Conservation (phyloP, 2,113 vertebrate genomes). For the Dicerorhinus sumatrensis region DNA sequence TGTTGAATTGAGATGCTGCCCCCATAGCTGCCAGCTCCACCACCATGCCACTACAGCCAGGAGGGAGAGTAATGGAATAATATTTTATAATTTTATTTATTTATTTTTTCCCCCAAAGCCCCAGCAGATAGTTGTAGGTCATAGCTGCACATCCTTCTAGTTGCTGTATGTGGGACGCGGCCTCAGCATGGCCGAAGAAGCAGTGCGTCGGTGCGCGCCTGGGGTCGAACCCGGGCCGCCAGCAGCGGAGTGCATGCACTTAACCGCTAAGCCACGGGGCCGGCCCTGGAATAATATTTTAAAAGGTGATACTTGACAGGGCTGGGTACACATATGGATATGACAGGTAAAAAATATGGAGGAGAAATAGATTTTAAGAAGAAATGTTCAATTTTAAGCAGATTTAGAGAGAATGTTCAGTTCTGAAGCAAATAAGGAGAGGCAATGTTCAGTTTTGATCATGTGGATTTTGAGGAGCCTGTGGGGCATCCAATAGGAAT, state of each 20-base stretch:
- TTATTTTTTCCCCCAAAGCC: too few relatives aligned
- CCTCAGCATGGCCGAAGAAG: too few relatives aligned
- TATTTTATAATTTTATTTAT: too few relatives aligned
- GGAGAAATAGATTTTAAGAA: background rate
- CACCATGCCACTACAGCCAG: rapidly evolving
- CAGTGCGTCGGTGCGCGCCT: too few relatives aligned
- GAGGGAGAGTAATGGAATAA: background rate
- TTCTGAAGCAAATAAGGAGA: background rate
- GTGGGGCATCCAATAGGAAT: background rate
- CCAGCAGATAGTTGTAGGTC: too few relatives aligned
- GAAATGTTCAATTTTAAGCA: background rate
- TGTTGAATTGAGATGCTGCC: background rate
- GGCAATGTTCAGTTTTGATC: background rate
- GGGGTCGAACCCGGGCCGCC: too few relatives aligned
- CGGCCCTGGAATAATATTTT: background rate
- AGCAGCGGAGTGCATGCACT: too few relatives aligned
- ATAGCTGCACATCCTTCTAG: too few relatives aligned
- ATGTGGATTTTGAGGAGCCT: background rate
- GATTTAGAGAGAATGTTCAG: background rate
- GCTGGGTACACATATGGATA: background rate
- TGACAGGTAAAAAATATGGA: background rate
- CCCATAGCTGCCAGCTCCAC: too few relatives aligned
- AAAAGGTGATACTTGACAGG: background rate
- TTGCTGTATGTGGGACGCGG: too few relatives aligned
- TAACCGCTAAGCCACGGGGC: too few relatives aligned